Conservation (phyloP, 2,888 invertebrate species). For the Aquatica leii region DNA sequence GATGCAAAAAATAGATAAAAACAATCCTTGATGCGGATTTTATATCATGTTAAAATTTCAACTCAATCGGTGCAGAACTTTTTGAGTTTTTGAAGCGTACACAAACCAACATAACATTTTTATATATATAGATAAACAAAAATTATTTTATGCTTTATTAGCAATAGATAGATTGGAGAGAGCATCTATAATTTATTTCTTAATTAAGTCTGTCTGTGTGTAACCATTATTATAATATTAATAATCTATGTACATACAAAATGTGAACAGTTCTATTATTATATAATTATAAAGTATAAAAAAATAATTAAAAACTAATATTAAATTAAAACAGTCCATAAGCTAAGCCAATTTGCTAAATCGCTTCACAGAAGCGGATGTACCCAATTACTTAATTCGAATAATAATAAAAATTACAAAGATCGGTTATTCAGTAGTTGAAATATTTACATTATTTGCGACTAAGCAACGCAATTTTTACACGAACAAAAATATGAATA, state of each 20-base stretch:
- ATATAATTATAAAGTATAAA: conserved; percentile 32
- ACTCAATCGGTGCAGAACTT: no score
- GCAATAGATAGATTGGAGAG: conserved; percentile 35
- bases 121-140: no score
- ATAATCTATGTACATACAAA: conserved; percentile 35
- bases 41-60: no score
- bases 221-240: conserved; percentile 24
- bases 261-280: conserved; percentile 31
- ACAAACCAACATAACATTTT: no score
- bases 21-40: no score
- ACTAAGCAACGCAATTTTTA: conserved; percentile 26
- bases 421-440: background rate
- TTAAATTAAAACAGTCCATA: conserved; percentile 29
- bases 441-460: conserved; percentile 47
- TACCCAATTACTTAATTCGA: conserved; percentile 17
- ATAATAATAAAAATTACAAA: conserved; percentile 30
- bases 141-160: conserved; percentile 31
- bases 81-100: no score
- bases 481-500: no score
- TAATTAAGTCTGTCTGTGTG: conserved; percentile 30
- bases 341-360: conserved; percentile 28
- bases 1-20: no score
- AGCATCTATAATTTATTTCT: conserved; percentile 30
- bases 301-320: conserved; percentile 25
- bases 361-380: conserved; percentile 35